Conservation (phyloP, 2,797 vertebrate genomes). For the Hylomyscus alleni region DNA sequence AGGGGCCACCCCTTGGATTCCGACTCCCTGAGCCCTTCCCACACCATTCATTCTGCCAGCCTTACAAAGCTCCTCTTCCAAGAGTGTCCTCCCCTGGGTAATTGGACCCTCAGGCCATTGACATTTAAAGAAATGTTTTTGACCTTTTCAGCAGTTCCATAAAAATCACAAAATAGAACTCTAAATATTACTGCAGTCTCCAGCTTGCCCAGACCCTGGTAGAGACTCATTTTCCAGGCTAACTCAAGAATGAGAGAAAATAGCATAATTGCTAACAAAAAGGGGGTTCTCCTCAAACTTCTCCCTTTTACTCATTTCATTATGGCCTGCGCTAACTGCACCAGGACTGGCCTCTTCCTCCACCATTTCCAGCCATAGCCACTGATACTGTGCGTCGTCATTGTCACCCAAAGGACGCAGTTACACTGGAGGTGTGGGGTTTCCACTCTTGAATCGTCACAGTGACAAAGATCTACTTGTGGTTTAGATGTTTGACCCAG, state of each 20-base stretch:
- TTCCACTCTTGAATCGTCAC: background rate
- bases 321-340: background rate
- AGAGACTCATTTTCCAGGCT: slow-evolving; percentile 67
- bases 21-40: slow-evolving; percentile 57
- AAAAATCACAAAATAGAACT: slow-evolving; percentile 85
- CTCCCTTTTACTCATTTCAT: slow-evolving; percentile 20
- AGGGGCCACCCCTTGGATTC: slow-evolving; percentile 12
- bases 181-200: slow-evolving; percentile 83
- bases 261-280: slow-evolving; percentile 67
- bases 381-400: background rate
- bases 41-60: slow-evolving; percentile 59
- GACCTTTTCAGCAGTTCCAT: slow-evolving; percentile 84
- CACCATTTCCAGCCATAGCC: background rate
- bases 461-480: background rate
- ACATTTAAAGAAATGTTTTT: slow-evolving; percentile 85
- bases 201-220: slow-evolving; percentile 69
- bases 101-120: slow-evolving; percentile 84
- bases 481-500: background rate
- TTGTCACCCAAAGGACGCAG: background rate
- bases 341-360: background rate
- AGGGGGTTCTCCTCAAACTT: slow-evolving; percentile 44
- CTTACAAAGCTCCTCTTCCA: slow-evolving; percentile 74
- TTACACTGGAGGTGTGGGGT: background rate
- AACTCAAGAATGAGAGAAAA: slow-evolving; percentile 78
- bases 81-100: slow-evolving; percentile 80